A percentile compares a stretch with the other conserved stretches of the same genome.
Conservation (phyloP, 1,140 invertebrate genomes). For the Hyposmocoma kahamanoa region DNA sequence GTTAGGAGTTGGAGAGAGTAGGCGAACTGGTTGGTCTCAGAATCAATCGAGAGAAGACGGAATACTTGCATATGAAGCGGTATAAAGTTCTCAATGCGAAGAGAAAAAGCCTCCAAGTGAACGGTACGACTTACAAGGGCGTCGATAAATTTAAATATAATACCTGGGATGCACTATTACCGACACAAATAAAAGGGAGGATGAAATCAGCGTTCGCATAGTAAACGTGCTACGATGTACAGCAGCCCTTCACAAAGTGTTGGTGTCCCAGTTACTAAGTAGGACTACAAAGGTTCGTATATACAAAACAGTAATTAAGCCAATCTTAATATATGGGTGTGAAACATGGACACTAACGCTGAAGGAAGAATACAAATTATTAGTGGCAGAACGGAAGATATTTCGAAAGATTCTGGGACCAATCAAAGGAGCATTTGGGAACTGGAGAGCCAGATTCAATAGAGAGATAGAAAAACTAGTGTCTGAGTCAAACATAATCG, state of each 20-base stretch:
- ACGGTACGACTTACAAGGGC: neutral
- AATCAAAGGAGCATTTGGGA: neutral
- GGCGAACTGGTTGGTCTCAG: neutral
- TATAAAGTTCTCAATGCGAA: neutral
- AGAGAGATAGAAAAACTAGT: neutral
- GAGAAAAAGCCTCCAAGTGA: neutral
- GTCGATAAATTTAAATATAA: neutral
- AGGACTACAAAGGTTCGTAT: neutral
- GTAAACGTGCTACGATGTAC: neutral
- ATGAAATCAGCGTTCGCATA: neutral
- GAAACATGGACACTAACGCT: neutral
- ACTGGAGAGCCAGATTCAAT: neutral
- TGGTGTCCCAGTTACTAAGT: neutral
- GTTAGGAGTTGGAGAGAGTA: neutral
- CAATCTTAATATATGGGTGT: neutral
- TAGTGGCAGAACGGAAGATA: neutral
- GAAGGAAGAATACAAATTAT: neutral
- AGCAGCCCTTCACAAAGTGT: neutral
- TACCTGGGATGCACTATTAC: neutral
- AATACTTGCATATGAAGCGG: neutral
- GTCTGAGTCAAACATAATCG: neutral
- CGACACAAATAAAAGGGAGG: neutral
- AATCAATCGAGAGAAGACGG: neutral
- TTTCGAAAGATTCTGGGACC: neutral
- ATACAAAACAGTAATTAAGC: conserved; percentile 3